Evolutionary conservation across 2,113 vertebrate genomes (phyloP).

Genomic region (Pseudolaguvia tuberculata): DNA sequence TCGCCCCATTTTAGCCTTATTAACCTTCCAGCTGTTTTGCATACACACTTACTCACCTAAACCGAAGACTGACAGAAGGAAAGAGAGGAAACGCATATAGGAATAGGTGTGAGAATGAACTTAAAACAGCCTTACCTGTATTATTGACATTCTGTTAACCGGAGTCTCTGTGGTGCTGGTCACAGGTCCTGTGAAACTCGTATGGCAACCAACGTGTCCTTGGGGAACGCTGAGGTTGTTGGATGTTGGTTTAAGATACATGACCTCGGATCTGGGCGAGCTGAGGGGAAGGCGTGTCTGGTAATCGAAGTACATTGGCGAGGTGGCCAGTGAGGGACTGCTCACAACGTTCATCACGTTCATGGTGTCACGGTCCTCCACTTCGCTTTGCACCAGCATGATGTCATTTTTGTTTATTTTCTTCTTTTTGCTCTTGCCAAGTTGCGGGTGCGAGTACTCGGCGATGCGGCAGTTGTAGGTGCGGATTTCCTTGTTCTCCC

Average conservation of each 20-base stretch:
- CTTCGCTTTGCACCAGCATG: constrained; percentile 98
- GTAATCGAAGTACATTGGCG: constrained; percentile 99
- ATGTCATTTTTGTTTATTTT: constrained; percentile 97
- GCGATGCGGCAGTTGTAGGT: constrained; percentile 99
- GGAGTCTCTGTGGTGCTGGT: constrained; percentile 92
- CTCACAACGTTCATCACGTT: constrained; percentile 99
- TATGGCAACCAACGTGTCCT: constrained; percentile 96
- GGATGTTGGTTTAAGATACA: constrained; percentile 97
- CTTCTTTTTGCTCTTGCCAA: constrained; percentile 96
- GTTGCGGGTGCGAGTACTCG: constrained; percentile 94
- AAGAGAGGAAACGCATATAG: not conserved
- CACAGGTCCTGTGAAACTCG: constrained; percentile 96
- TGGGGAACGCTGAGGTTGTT: constrained; percentile 98
- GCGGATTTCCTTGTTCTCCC: constrained; percentile 98
- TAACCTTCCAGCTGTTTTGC: constrained; percentile 18
- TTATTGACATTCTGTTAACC: constrained; percentile 98
- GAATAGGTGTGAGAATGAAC: constrained; percentile 46
- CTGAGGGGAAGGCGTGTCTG: constrained; percentile 98
- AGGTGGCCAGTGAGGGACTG: constrained; percentile 97
- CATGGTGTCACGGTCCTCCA: constrained; percentile 96
- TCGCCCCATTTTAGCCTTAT: constrained; percentile 23
- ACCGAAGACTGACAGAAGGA: not conserved
- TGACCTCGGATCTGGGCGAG: constrained; percentile 98
- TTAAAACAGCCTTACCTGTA: constrained; percentile 87
- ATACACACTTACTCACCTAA: constrained; percentile 33